phyloP scores from a whole-genome alignment of 2,888 invertebrate species.

The Tipula confusa region DNA sequence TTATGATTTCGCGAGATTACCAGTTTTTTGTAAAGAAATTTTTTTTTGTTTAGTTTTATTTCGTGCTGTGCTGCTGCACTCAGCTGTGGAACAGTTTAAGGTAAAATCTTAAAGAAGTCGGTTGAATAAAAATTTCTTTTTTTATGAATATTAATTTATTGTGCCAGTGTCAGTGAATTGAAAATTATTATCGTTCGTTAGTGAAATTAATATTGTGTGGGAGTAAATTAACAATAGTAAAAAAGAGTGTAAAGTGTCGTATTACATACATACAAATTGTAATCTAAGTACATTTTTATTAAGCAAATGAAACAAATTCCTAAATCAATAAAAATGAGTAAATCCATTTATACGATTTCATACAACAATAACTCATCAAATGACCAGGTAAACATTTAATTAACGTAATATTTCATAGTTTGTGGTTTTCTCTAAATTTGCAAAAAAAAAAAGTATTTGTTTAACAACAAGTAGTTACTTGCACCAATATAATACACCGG shows the following conservation, averaged over 20 bases:
- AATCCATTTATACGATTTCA: not conserved
- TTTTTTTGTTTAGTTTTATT: not conserved
- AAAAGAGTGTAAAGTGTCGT: not conserved
- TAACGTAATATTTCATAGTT: not conserved
- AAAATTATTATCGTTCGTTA: not conserved
- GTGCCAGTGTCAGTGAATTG: not conserved
- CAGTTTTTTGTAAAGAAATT: not conserved
- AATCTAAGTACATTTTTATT: not conserved
- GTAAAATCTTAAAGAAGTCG: not conserved
- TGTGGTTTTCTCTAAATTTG: not conserved
- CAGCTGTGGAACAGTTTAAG: not conserved
- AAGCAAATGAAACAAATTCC: not conserved
- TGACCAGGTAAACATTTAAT: not conserved
- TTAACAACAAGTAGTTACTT: not conserved
- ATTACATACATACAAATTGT: not conserved
- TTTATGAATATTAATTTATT: not conserved
- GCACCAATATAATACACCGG: not conserved
- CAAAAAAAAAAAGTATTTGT: not conserved
- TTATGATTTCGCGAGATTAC: not conserved
- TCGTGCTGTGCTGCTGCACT: not conserved
- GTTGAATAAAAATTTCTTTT: not conserved
- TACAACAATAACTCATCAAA: not conserved
- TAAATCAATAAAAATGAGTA: not conserved
- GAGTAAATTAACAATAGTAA: not conserved
- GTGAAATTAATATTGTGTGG: not conserved